A percentile compares a stretch with the other conserved stretches of the same genome.
phyloP scores from a whole-genome alignment of 2,888 invertebrate genomes.

The Drosophila demipolita region DNA sequence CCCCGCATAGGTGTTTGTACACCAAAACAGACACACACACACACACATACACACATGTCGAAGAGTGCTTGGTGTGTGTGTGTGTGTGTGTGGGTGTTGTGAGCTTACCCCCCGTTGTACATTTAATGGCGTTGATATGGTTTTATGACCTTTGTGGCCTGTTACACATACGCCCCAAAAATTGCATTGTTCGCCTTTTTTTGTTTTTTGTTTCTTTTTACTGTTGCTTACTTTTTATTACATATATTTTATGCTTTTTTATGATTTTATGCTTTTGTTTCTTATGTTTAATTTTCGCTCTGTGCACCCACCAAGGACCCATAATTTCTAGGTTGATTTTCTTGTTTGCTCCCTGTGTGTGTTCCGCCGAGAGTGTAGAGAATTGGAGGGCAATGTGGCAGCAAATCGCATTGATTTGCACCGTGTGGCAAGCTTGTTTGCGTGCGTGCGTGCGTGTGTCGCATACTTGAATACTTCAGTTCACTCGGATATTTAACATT shows the following conservation, averaged over 20 bases:
- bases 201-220: conserved; percentile 13
- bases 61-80: conserved; percentile 15
- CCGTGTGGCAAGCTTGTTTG: conserved; percentile 2
- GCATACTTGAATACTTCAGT: conserved; percentile 24
- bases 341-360: conserved; percentile 65
- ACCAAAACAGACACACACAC: conserved; percentile 30
- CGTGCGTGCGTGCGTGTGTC: background rate
- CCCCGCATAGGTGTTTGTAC: conserved; percentile 63
- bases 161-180: conserved; percentile 80
- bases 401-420: conserved; percentile 36
- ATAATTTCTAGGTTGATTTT: conserved; percentile 83
- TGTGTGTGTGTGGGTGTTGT: conserved; percentile 8
- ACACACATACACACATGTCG: conserved; percentile 22
- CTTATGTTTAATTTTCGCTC: conserved; percentile 57
- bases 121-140: conserved; percentile 83
- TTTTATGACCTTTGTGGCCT: conserved; percentile 83
- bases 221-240: conserved; percentile 60
- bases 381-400: conserved; percentile 17
- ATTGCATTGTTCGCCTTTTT: conserved; percentile 77
- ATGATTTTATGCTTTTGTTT: conserved; percentile 71
- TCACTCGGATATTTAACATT: conserved; percentile 47
- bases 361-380: background rate
- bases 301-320: conserved; percentile 75
- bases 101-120: conserved; percentile 69
- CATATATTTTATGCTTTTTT: conserved; percentile 79